A percentile compares a stretch with the other conserved stretches of the same genome.
These are phyloP conservation scores for Isotomurus palustris DNA, from an alignment of 2,888 invertebrate species.

Conservation along the genomic window DNA sequence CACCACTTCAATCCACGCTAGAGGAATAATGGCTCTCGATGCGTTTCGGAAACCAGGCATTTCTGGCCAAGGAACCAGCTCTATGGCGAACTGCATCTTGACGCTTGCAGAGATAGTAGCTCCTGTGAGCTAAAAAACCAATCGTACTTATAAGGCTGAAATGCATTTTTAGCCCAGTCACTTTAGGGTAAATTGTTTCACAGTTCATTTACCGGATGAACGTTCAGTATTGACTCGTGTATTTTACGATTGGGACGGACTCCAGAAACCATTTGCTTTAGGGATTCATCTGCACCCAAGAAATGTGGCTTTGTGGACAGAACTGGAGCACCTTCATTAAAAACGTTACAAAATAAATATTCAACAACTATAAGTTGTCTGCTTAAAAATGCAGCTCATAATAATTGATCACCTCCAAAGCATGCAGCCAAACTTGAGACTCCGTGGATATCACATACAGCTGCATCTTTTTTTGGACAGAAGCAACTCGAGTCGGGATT, in stretches of 20 bases:
- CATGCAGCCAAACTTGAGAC: constrained; percentile 16
- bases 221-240: constrained; percentile 21
- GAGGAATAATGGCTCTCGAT: constrained; percentile 15
- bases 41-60: constrained; percentile 28
- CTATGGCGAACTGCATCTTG: constrained; percentile 25
- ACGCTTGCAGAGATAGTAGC: constrained; percentile 18
- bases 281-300: constrained; percentile 13
- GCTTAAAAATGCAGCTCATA: not conserved
- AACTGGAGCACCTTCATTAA: constrained; percentile 22
- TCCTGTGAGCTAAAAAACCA: constrained; percentile 20
- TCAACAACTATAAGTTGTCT: not conserved
- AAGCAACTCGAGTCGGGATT: constrained; percentile 24
- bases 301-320: constrained; percentile 32
- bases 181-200: no score
- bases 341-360: not conserved
- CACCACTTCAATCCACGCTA: constrained; percentile 28
- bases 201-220: constrained; percentile 17
- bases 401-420: constrained; percentile 23
- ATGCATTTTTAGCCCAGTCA: not conserved
- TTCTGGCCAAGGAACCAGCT: constrained; percentile 16
- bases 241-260: constrained; percentile 13
- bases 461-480: constrained; percentile 15
- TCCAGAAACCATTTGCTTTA: constrained; percentile 16
- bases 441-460: constrained; percentile 22
- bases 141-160: not conserved